phyloP scores from a whole-genome alignment of 2,888 invertebrate species.

The Apamea sordens region DNA sequence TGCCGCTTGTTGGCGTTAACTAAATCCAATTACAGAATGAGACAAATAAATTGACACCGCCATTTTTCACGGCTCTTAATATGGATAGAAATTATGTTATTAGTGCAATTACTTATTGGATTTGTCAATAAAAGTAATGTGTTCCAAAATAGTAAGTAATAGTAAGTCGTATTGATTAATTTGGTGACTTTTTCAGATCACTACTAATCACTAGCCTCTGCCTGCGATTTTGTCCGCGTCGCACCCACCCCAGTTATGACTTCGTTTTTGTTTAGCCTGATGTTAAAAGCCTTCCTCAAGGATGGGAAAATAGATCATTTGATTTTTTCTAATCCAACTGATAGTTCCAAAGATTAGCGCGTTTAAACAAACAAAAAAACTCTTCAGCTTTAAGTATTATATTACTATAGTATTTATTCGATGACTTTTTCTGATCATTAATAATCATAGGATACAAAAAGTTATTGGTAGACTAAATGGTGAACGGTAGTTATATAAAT shows the following conservation, averaged over 20 bases:
- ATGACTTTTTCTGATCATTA: constrained; percentile 14
- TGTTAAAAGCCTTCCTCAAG: not conserved
- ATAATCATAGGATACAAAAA: constrained; percentile 27
- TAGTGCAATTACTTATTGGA: constrained; percentile 13
- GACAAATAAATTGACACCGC: constrained; percentile 7
- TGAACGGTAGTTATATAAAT: constrained; percentile 27
- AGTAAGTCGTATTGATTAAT: constrained; percentile 11
- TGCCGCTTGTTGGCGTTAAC: not conserved
- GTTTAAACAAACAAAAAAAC: not conserved
- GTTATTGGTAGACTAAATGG: constrained; percentile 18
- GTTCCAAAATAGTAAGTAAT: not conserved
- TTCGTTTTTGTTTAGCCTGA: not conserved
- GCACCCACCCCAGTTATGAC: not conserved
- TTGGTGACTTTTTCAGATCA: not conserved
- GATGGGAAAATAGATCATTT: not conserved
- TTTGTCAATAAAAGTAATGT: constrained; percentile 29
- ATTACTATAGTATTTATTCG: not conserved
- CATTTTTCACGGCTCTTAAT: constrained; percentile 17
- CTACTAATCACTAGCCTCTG: not conserved
- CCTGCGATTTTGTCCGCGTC: not conserved
- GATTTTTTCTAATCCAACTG: not conserved
- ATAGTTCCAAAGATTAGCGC: not conserved
- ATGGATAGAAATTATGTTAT: not conserved
- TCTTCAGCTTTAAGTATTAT: not conserved
- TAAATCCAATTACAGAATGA: constrained; percentile 19